A percentile compares a stretch with the other conserved stretches of the same genome.
Evolutionary conservation across 1,140 invertebrate genomes (phyloP).

Genomic region (Nasonia vitripennis): DNA sequence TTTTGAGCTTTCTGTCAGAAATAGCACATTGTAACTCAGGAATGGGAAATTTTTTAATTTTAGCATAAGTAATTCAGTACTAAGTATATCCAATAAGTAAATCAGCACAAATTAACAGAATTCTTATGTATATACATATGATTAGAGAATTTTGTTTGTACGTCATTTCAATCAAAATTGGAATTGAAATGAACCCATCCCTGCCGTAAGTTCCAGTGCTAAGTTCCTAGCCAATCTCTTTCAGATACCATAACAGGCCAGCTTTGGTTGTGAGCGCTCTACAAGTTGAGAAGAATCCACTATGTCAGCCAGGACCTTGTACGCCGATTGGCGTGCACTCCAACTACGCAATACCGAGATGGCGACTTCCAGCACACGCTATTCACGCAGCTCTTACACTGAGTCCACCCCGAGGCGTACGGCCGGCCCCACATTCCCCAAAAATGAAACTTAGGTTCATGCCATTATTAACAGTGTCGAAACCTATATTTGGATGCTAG

Average conservation of each 20-base stretch:
- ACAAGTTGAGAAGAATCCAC: conserved; percentile 94
- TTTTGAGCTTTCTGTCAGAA: conserved; percentile 9
- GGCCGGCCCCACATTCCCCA: conserved; percentile 85
- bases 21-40: conserved; percentile 13
- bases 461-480: conserved; percentile 59
- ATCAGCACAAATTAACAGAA: background rate
- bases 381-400: conserved; percentile 75
- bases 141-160: background rate
- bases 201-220: conserved; percentile 54
- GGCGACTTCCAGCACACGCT: conserved; percentile 74
- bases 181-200: conserved; percentile 23
- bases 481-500: conserved; percentile 67
- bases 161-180: background rate
- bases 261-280: conserved; percentile 94
- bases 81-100: background rate
- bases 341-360: conserved; percentile 71
- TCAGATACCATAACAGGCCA: conserved; percentile 92
- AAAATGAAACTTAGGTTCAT: conserved; percentile 93
- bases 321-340: conserved; percentile 72
- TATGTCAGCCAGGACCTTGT: conserved; percentile 88
- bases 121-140: background rate
- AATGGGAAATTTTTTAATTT: conserved; percentile 13
- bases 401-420: conserved; percentile 72
- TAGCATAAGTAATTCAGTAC: background rate
- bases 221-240: conserved; percentile 72